Evolutionary conservation across 1,140 invertebrate genomes (phyloP).

Genomic region (Arctopsyche grandis): DNA sequence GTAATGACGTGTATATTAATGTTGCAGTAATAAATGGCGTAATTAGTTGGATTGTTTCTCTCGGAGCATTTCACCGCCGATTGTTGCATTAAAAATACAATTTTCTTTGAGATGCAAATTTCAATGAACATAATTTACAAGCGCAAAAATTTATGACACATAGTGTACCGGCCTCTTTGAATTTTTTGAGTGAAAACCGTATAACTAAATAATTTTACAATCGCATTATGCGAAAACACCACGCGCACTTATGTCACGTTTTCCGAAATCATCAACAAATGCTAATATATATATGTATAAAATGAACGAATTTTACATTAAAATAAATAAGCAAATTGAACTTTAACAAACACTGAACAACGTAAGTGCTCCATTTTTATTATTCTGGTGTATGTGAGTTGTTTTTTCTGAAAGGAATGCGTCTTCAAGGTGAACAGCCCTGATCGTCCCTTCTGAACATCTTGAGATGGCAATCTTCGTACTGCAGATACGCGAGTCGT

Average conservation of each 20-base stretch:
- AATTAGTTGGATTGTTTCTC: neutral
- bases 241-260: neutral
- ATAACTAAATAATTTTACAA: neutral
- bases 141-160: no score
- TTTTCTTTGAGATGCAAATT: neutral
- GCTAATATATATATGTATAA: no score
- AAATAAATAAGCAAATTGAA: neutral
- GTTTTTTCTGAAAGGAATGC: constrained; percentile 12
- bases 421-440: constrained; percentile 32
- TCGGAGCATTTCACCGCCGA: neutral
- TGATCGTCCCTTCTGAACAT: constrained; percentile 22
- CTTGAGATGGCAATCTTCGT: neutral
- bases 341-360: neutral
- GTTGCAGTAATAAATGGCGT: neutral
- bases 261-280: neutral
- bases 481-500: neutral
- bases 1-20: neutral
- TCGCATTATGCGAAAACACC: neutral
- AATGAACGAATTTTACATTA: neutral
- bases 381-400: neutral
- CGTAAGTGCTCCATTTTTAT: constrained; percentile 3
- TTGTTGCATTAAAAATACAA: neutral
- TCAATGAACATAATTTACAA: neutral
- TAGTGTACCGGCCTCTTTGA: neutral
- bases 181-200: neutral